A percentile compares a stretch with the other conserved stretches of the same genome.
phyloP scores from a whole-genome alignment of 2,888 invertebrate genomes.

The Nematopogon swammerdamellus region DNA sequence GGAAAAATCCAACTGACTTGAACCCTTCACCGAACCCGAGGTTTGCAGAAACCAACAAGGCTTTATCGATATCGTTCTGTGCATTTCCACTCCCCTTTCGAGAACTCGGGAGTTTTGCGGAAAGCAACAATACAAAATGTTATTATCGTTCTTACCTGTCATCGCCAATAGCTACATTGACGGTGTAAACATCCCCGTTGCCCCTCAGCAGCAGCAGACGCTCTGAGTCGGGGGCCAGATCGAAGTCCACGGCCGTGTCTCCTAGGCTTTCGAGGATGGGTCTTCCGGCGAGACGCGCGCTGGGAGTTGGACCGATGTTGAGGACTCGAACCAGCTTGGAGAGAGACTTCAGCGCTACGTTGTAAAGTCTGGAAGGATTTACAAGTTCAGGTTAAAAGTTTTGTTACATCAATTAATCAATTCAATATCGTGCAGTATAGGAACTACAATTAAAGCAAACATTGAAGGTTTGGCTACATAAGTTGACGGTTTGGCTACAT shows the following conservation, averaged over 20 bases:
- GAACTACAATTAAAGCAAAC: no score
- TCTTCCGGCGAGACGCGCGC: slow-evolving; percentile 41
- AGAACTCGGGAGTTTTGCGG: no score
- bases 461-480: no score
- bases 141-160: slow-evolving; percentile 21
- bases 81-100: no score
- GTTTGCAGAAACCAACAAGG: no score
- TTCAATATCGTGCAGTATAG: no score
- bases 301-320: slow-evolving; percentile 36
- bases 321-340: slow-evolving; percentile 35
- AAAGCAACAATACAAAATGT: background rate
- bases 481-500: no score
- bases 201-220: slow-evolving; percentile 72
- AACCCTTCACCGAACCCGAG: no score
- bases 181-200: slow-evolving; percentile 76
- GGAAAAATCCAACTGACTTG: no score
- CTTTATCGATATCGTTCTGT: no score
- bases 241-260: slow-evolving; percentile 84
- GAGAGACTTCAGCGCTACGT: slow-evolving; percentile 35
- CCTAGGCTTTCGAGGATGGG: slow-evolving; percentile 62
- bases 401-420: no score
- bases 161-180: slow-evolving; percentile 29
- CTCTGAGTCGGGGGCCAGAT: slow-evolving; percentile 34
- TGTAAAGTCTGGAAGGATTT: slow-evolving; percentile 38
- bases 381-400: no score